Evolutionary conservation across 1,140 invertebrate species (phyloP), one percentile per base, ranked within the genome.

Genomic region (Gryon sp.): DNA sequence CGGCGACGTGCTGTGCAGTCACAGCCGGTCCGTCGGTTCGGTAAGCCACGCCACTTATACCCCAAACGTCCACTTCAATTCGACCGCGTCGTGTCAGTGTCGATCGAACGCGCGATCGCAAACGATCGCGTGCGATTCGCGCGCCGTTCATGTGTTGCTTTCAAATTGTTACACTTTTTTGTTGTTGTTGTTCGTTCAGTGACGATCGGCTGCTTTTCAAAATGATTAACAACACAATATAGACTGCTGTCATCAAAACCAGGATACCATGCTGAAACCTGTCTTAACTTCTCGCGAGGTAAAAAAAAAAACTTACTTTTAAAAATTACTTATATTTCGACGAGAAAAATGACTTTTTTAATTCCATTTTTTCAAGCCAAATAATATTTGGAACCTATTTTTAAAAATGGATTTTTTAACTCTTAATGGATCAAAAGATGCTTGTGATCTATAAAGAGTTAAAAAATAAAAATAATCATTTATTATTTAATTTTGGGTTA

Each of bases 11-110:
- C 60, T 14, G 43, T 55, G 80, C 85, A 84, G 80, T 86, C 80
- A 82, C 75, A 80, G 79, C 79, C 79, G 79, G 75, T 82, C 80
- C 76, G 81, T 73, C 76, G 68, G 79, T 77, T 81, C 82, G 82
- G 75, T 81, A 80, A 80, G 83, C 78, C 74, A 55, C 65, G 53
- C 28, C 48, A 40, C 43, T n/a, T n/a, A n/a, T 28, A 28, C 38
- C 22, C 18, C 4, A 52, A 55, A 34, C 43, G 11, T 30, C 59
- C 50, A 32, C 36, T 43, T 24, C 20, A 68, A 57, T 53, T 41
- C 53, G 11, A 40, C 34, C 36, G 18, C n/a, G n/a, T n/a, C n/a
- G n/a, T 46, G 50, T 57, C 69, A 63, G 69, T 63, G 59, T 34
- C 57, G 63, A 77, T 77, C 57, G 63, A 69, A 63, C 57, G 36